Evolutionary conservation across 1,140 invertebrate genomes (phyloP).

Genomic region (Bombus breviceps): DNA sequence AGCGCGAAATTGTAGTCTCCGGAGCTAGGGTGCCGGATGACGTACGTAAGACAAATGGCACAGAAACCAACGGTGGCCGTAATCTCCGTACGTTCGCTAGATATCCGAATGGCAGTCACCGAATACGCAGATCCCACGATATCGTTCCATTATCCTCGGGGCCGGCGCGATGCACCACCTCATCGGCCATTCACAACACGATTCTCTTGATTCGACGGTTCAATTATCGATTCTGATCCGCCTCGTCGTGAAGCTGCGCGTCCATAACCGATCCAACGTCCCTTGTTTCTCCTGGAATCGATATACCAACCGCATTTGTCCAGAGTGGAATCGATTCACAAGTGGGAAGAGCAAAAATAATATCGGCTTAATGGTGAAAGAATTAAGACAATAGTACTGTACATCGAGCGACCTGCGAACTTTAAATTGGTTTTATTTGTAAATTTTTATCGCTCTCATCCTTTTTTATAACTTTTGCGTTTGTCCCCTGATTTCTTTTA

Average conservation of each 20-base stretch:
- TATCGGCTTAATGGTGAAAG: background rate
- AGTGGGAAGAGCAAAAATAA: background rate
- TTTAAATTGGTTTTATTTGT: background rate
- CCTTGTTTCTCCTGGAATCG: too few species aligned
- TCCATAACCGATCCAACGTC: background rate
- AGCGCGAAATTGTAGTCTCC: constrained; percentile 34
- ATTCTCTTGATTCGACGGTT: constrained; percentile 27
- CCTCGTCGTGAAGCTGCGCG: background rate
- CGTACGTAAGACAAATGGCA: constrained; percentile 42
- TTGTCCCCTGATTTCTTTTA: too few species aligned
- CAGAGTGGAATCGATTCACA: background rate
- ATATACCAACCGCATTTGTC: background rate
- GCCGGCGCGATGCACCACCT: constrained; percentile 4
- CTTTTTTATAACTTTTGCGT: background rate
- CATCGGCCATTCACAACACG: constrained; percentile 18
- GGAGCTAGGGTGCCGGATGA: constrained; percentile 10
- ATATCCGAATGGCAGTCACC: constrained; percentile 6
- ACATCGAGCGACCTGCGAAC: background rate
- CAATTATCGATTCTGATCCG: constrained; percentile 1
- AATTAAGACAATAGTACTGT: background rate
- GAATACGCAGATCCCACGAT: constrained; percentile 11
- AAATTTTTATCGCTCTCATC: background rate
- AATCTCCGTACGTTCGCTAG: constrained; percentile 33
- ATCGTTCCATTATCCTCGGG: constrained; percentile 33
- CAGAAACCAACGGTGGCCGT: background rate